phyloP scores from a whole-genome alignment of 2,888 invertebrate genomes.

The Tillus elongatus region DNA sequence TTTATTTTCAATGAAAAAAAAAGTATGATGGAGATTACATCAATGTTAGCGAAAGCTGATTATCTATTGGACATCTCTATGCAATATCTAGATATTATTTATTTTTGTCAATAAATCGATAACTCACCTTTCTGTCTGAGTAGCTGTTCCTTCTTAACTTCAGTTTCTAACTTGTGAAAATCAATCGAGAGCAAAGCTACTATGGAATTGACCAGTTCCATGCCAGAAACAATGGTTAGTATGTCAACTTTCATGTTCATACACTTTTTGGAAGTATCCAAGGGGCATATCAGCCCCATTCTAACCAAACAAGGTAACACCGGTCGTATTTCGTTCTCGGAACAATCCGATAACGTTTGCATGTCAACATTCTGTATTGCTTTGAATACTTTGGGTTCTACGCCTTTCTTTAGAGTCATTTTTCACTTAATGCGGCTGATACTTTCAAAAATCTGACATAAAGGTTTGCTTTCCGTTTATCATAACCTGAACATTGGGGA shows the following conservation, averaged over 20 bases:
- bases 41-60: no score
- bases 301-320: conserved; percentile 87
- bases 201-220: conserved; percentile 89
- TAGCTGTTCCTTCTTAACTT: conserved; percentile 86
- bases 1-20: no score
- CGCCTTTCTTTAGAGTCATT: conserved; percentile 42
- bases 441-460: no score
- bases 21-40: no score
- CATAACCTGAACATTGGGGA: no score
- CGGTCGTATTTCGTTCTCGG: conserved; percentile 74
- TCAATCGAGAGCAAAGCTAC: conserved; percentile 89
- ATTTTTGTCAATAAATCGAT: no score
- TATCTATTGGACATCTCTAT: no score
- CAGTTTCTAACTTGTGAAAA: conserved; percentile 85
- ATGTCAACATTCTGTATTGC: conserved; percentile 80
- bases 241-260: conserved; percentile 78
- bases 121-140: conserved; percentile 74
- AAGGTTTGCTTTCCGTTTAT: no score
- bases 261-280: conserved; percentile 78
- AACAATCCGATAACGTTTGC: conserved; percentile 59
- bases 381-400: conserved; percentile 62
- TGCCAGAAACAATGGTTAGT: conserved; percentile 79
- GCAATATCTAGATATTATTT: no score
- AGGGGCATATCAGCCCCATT: conserved; percentile 81
- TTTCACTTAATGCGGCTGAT: no score